Evolutionary conservation across 2,888 invertebrate species (phyloP), one percentile per base, ranked within the genome.

Genomic region (Drosophila atroscutellata): DNA sequence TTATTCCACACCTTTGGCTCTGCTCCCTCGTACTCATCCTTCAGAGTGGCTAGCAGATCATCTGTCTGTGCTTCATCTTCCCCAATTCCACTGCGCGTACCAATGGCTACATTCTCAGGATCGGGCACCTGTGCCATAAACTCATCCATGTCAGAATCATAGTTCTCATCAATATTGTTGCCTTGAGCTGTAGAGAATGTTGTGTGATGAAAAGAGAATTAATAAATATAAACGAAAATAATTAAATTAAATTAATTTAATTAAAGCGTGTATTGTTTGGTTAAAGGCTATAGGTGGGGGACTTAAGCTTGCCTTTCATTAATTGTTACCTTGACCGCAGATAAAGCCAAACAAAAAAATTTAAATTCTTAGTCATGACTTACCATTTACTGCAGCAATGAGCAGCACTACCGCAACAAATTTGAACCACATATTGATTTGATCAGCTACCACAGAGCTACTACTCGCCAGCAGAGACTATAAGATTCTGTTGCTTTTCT

Each of bases 21-120:
- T 42, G 91, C 83, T 1, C 67, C 81, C 30, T 85, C 82, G 34
- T 82, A 72, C 61, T 91, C 91, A 59, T 91, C 91, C 13, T 70
- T 49, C 45, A 88, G 39, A 0, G 74, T 45, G 9, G 42, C 51
- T 45, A 66, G 2, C 3, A 83, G 18, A 7, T 86, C 71, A 5
- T 78, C 80, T 2, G 68, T 32, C 20, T 72, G 71, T 1, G 72
- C 72, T n/a, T 80, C 75, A 0, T 72, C 75, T 24, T 72, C 74
- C 1, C 54, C 69, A 15, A 86, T 72, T 18, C 68, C 72, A n/a
- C 69, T 42, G 9, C 85, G 83, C 0, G 32, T 15, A 3, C 72
- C 72, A 3, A 87, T 26, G 1, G 68, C 62, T 15, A 69, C 2
- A 2, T 62, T 73, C 2, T 75, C 77, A 0, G 81, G 69, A 56